Evolutionary conservation across 2,113 vertebrate species (phyloP).

Genomic region (Poeciliopsis retropinna): DNA sequence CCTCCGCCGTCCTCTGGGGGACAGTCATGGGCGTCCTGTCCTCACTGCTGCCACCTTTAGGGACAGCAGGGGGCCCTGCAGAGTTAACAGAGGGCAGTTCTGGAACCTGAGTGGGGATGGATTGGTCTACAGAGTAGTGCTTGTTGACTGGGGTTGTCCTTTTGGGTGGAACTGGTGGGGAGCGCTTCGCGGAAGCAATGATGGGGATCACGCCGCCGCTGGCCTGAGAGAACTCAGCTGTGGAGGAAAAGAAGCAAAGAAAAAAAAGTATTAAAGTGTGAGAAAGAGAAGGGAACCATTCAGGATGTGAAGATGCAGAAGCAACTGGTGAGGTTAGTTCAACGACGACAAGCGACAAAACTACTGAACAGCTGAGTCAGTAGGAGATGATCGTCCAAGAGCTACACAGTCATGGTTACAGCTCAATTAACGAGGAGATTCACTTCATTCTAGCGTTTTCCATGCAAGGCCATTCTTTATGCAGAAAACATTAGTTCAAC

Average conservation of each 20-base stretch:
- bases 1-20: not conserved
- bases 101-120: constrained; percentile 48
- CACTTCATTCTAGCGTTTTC: constrained; percentile 1
- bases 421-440: not conserved
- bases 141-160: constrained; percentile 83
- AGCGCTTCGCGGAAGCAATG: constrained; percentile 80
- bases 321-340: constrained; percentile 39
- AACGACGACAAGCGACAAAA: constrained; percentile 12
- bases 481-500: constrained; percentile 17
- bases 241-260: not conserved
- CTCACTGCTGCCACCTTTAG: constrained; percentile 10
- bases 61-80: constrained; percentile 20
- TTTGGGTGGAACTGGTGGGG: constrained; percentile 90
- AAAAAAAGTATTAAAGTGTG: not conserved
- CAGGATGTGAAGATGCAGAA: constrained; percentile 1
- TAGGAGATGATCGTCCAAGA: not conserved
- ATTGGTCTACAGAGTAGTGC: constrained; percentile 51
- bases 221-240: constrained; percentile 86
- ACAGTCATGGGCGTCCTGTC: constrained; percentile 8
- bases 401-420: not conserved
- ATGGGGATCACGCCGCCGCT: constrained; percentile 65
- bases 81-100: constrained; percentile 42
- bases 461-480: constrained; percentile 46
- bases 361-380: constrained; percentile 3
- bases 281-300: not conserved